phyloP scores from a whole-genome alignment of 2,888 invertebrate genomes.

The Blastobasis adustella region DNA sequence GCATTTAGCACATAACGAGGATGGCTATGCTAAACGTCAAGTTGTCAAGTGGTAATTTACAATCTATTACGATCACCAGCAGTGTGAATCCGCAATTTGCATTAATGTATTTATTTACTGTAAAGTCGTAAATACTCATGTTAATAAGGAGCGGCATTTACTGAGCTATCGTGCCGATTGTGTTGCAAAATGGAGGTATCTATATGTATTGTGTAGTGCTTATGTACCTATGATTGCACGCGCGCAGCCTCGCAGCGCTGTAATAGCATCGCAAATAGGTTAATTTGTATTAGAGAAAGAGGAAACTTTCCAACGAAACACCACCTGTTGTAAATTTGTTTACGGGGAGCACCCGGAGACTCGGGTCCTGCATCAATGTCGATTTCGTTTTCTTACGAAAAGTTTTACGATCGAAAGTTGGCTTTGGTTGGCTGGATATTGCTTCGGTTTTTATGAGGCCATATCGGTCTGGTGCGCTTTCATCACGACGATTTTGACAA shows the following conservation, averaged over 20 bases:
- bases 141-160: constrained; percentile 45
- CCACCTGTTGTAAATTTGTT: too few species aligned
- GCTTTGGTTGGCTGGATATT: too few species aligned
- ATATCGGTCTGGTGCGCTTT: too few species aligned
- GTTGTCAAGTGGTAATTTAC: constrained; percentile 16
- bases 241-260: too few species aligned
- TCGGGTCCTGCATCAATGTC: too few species aligned
- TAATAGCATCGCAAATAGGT: too few species aligned
- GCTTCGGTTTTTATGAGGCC: too few species aligned
- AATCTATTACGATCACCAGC: constrained; percentile 34
- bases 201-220: constrained; percentile 15
- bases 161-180: constrained; percentile 44
- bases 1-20: neutral
- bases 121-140: constrained; percentile 57
- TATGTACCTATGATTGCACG: constrained; percentile 14
- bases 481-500: neutral
- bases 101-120: constrained; percentile 61
- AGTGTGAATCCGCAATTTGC: constrained; percentile 47
- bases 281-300: too few species aligned
- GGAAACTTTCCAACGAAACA: too few species aligned
- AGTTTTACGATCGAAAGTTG: too few species aligned
- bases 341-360: too few species aligned
- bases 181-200: constrained; percentile 56
- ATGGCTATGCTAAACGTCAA: constrained; percentile 2
- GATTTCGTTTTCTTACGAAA: too few species aligned